Evolutionary conservation across 1,140 invertebrate genomes (phyloP).

Genomic region (Panagrolaimus sp.): DNA sequence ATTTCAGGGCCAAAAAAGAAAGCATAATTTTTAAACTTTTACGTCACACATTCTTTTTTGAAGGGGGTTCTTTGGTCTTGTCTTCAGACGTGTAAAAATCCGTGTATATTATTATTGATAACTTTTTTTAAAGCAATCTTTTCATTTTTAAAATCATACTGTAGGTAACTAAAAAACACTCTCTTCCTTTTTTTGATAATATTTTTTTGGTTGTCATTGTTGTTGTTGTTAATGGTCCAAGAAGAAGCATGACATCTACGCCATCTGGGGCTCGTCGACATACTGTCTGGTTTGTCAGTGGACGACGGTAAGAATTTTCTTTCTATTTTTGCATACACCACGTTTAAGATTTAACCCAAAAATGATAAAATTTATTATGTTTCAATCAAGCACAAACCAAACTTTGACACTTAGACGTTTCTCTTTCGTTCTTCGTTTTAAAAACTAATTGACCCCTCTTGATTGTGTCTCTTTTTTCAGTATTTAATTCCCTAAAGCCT

Average conservation of each 20-base stretch:
- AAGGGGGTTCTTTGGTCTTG: too few relatives aligned
- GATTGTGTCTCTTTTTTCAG: too few relatives aligned
- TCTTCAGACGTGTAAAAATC: too few relatives aligned
- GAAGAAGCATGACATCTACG: not conserved
- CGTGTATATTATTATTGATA: too few relatives aligned
- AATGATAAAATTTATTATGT: not conserved
- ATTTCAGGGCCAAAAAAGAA: too few relatives aligned
- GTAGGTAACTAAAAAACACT: too few relatives aligned
- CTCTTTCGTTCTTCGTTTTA: not conserved
- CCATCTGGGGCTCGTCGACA: not conserved
- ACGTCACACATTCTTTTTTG: too few relatives aligned
- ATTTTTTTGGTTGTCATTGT: not conserved
- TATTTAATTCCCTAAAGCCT: too few relatives aligned
- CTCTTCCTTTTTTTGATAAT: not conserved
- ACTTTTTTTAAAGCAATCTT: too few relatives aligned
- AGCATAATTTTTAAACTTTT: too few relatives aligned
- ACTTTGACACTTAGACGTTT: not conserved
- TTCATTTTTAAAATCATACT: too few relatives aligned
- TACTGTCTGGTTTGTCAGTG: constrained; percentile 8
- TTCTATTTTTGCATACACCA: not conserved
- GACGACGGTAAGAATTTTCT: not conserved
- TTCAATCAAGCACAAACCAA: not conserved
- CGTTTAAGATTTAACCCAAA: not conserved
- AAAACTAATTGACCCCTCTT: not conserved
- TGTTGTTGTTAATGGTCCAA: not conserved